Conservation (phyloP, 2,888 invertebrate genomes). For the Sinodicranocentrus sp. region DNA sequence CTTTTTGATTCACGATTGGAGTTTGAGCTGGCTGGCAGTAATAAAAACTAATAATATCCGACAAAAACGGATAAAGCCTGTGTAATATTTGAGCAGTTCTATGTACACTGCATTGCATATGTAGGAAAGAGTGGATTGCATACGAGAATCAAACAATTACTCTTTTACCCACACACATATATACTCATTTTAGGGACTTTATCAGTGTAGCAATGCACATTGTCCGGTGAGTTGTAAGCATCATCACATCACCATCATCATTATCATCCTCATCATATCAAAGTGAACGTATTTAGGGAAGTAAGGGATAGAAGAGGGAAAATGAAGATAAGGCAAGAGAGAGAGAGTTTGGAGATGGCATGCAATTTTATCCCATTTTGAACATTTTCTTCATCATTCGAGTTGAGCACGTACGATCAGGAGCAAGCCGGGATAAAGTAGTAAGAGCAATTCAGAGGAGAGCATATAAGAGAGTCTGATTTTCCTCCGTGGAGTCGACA, state of each 20-base stretch:
- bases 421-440: too few species aligned
- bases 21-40: too few species aligned
- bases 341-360: conserved; percentile 50
- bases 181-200: too few species aligned
- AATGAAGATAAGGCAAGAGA: conserved; percentile 33
- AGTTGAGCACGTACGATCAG: conserved; percentile 46
- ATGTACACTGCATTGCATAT: too few species aligned
- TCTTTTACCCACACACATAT: too few species aligned
- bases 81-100: too few species aligned
- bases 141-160: too few species aligned
- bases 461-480: conserved; percentile 29
- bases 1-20: too few species aligned
- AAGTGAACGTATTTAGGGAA: conserved; percentile 37
- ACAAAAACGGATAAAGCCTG: background rate
- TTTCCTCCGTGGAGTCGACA: background rate
- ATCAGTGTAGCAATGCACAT: too few species aligned
- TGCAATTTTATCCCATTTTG: conserved; percentile 64
- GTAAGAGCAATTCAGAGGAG: conserved; percentile 7
- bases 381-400: conserved; percentile 40
- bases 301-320: conserved; percentile 37
- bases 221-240: background rate
- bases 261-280: conserved; percentile 41
- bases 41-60: background rate
- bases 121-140: too few species aligned
- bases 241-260: conserved; percentile 26